Base-by-base conservation (phyloP, 2,888 invertebrate genomes). In the Poecilobothrus nobilitatus region DNA sequence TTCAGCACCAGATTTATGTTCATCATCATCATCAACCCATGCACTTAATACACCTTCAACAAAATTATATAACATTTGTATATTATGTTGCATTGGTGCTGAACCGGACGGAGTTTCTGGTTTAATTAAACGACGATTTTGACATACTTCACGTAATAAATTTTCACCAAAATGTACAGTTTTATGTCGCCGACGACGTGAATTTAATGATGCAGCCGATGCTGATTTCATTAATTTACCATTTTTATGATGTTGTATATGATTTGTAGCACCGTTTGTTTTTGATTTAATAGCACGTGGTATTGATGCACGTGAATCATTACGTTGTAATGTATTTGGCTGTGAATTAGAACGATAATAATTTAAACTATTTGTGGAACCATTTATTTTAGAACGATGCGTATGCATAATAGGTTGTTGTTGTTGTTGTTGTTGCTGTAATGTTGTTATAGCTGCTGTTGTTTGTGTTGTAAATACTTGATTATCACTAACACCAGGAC, bases 91-190 rank as follows among this genome's bases (percentile, higher is more conserved):
- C 84, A 89, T 80, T 68, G 80, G 80, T 72, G 80, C 79, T 71
- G 81, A 80, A 69, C 80, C 81, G 76, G 81, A 80, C 73, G 81
- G 81, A 73, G 74, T 74, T 73, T 80, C 80, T 72, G 84, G 83
- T 71, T 82, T 82, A 71, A 83, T 83, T 68, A 85, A 78, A 75
- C 85, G 88, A 69, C 89, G 86, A 80, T 90, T 89, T 72, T 89
- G 88, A 80, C 89, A 89, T 68, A 90, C 89, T 80, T 90, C 89
- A 80, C 89, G 86, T 74, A 90, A 80, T 37, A 90, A 84, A 79
- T 90, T 90, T 78, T 90, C 90, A 70, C 90, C 90, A 78, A 91
- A 91, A 81, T 90, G 90, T 67, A 91, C 90, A 67, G 90, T 90
- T 81, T 90, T 90, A 82, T 90, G 90, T 70, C 90, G 86, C 68